A percentile compares a stretch with the other conserved stretches of the same genome.
These are phyloP conservation scores for Drosophila ironensis DNA, from an alignment of 1,140 invertebrate genomes.

Conservation along the genomic window DNA sequence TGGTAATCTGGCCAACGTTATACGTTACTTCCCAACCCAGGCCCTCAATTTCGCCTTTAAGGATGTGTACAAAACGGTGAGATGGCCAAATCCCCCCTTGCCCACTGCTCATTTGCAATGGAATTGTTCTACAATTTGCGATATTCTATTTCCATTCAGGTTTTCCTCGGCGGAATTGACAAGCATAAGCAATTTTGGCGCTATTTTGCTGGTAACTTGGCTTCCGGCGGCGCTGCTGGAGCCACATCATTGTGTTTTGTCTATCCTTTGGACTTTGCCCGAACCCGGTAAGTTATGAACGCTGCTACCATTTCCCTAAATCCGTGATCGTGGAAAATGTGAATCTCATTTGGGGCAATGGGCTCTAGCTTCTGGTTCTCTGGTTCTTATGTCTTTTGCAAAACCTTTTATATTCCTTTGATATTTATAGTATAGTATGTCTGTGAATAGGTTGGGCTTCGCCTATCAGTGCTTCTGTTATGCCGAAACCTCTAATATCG, in stretches of 20 bases:
- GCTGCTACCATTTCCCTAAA: too few relatives aligned
- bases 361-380: too few relatives aligned
- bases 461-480: too few relatives aligned
- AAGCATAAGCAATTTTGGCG: slow-evolving; percentile 93
- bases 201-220: slow-evolving; percentile 92
- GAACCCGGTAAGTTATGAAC: slow-evolving; percentile 85
- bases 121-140: background rate
- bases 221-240: slow-evolving; percentile 96
- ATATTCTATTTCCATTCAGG: slow-evolving; percentile 54
- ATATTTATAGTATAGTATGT: too few relatives aligned
- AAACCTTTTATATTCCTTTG: too few relatives aligned
- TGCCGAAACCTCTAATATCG: too few relatives aligned
- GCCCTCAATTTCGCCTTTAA: slow-evolving; percentile 98
- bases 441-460: too few relatives aligned
- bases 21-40: slow-evolving; percentile 97
- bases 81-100: too few relatives aligned
- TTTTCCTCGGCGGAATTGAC: slow-evolving; percentile 85
- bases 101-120: background rate
- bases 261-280: slow-evolving; percentile 96
- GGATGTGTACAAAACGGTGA: slow-evolving; percentile 90
- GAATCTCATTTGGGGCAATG: too few relatives aligned
- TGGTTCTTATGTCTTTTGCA: too few relatives aligned
- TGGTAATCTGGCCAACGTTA: slow-evolving; percentile 96
- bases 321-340: too few relatives aligned
- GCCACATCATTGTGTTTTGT: slow-evolving; percentile 96